These are phyloP conservation scores for Sardina pilchardus DNA, from an alignment of 2,113 vertebrate species.

Conservation along the genomic window DNA sequence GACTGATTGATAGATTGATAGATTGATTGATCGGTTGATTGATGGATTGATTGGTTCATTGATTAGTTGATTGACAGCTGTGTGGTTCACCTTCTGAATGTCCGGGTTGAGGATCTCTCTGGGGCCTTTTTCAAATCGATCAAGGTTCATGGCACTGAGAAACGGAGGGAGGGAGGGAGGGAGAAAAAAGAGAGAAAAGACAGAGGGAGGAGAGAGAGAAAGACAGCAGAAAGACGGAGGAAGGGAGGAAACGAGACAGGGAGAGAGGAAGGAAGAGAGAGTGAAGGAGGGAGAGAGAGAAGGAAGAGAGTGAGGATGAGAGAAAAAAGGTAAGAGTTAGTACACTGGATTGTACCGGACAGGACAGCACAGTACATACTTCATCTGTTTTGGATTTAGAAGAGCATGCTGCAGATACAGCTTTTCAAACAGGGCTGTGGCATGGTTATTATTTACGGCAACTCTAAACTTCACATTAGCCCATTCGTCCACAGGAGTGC, in stretches of 20 bases:
- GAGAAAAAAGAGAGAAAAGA: slow-evolving; percentile 13
- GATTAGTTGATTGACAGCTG: not conserved
- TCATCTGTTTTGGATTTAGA: too few species aligned
- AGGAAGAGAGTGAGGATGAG: too few species aligned
- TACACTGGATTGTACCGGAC: too few species aligned
- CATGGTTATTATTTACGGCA: too few species aligned
- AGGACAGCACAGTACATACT: too few species aligned
- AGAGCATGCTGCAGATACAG: too few species aligned
- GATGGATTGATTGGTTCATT: not conserved
- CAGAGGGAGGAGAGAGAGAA: not conserved
- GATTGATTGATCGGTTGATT: not conserved
- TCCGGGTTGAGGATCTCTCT: slow-evolving; percentile 95
- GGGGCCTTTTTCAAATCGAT: slow-evolving; percentile 95
- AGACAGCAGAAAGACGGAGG: not conserved
- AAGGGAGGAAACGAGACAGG: not conserved
- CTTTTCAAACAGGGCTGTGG: too few species aligned
- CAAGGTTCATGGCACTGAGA: slow-evolving; percentile 96
- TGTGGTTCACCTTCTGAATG: slow-evolving; percentile 90
- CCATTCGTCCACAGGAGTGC: too few species aligned
- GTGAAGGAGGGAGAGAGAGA: not conserved
- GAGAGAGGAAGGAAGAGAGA: not conserved
- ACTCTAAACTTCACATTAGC: too few species aligned
- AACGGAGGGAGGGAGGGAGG: not conserved
- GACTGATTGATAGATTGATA: not conserved
- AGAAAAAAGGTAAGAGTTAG: too few species aligned